A percentile compares a stretch with the other conserved stretches of the same genome.
These are phyloP conservation scores for Meteorus cinctellus DNA, from an alignment of 2,888 invertebrate species.

Conservation along the genomic window DNA sequence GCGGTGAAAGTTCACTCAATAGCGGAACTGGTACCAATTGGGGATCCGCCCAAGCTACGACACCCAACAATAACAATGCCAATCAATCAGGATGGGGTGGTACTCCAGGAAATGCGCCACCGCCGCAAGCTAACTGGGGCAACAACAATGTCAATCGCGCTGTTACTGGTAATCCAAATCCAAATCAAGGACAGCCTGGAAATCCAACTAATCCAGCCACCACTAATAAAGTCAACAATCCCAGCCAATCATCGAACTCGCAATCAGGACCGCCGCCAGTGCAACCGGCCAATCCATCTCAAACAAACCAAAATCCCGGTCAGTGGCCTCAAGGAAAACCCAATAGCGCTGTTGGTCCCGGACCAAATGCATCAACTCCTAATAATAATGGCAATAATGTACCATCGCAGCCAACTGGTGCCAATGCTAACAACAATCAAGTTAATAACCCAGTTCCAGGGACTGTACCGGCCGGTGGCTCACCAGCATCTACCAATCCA, in stretches of 20 bases:
- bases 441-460: slow-evolving; percentile 59
- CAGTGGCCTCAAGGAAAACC: slow-evolving; percentile 69
- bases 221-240: slow-evolving; percentile 61
- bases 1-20: slow-evolving; percentile 88
- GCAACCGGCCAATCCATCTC: slow-evolving; percentile 71
- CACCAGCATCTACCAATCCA: slow-evolving; percentile 75
- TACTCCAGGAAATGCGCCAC: slow-evolving; percentile 63
- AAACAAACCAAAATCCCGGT: slow-evolving; percentile 66
- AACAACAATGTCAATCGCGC: slow-evolving; percentile 67
- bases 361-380: slow-evolving; percentile 63
- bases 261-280: slow-evolving; percentile 74
- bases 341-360: slow-evolving; percentile 65
- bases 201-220: slow-evolving; percentile 48
- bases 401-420: slow-evolving; percentile 62
- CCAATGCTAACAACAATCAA: slow-evolving; percentile 67
- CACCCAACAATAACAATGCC: slow-evolving; percentile 78
- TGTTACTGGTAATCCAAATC: slow-evolving; percentile 60
- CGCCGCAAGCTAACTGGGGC: slow-evolving; percentile 66
- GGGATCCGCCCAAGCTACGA: slow-evolving; percentile 84
- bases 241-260: slow-evolving; percentile 73
- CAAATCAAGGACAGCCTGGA: slow-evolving; percentile 55
- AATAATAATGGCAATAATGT: slow-evolving; percentile 67
- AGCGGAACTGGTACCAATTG: slow-evolving; percentile 82
- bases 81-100: slow-evolving; percentile 76
- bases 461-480: slow-evolving; percentile 58